Conservation (phyloP, 2,113 vertebrate species). For the Pyrgilauda ruficollis region DNA sequence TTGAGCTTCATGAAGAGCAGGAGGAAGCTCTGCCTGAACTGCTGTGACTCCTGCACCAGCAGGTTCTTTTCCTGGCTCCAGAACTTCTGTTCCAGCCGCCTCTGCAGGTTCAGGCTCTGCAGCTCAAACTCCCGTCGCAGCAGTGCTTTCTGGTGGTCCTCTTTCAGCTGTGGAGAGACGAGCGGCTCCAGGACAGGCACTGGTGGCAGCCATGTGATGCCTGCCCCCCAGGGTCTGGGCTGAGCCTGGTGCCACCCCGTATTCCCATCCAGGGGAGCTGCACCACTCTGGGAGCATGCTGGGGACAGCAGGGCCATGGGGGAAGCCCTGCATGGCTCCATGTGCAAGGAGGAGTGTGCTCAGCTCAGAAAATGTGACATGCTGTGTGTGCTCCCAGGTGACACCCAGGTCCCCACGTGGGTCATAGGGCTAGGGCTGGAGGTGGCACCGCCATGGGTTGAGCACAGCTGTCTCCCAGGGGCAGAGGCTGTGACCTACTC, state of each 20-base stretch:
- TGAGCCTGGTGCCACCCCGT: not conserved
- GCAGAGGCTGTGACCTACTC: not conserved
- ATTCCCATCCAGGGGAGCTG: not conserved
- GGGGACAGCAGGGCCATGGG: not conserved
- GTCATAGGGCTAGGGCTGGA: not conserved
- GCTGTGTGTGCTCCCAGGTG: not conserved
- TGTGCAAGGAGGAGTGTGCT: not conserved
- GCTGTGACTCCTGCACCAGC: conserved; percentile 92
- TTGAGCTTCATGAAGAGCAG: conserved; percentile 96
- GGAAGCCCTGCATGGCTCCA: not conserved
- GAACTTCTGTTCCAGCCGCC: conserved; percentile 91
- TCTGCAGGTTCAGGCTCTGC: conserved; percentile 92
- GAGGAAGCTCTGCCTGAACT: conserved; percentile 91
- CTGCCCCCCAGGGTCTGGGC: rapidly evolving
- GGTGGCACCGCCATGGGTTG: rapidly evolving
- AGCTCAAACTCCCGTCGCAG: conserved; percentile 91
- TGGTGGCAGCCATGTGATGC: rapidly evolving
- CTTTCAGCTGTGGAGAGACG: conserved; percentile 78
- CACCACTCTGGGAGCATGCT: rapidly evolving
- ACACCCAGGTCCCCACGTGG: rapidly evolving
- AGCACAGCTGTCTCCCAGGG: not conserved
- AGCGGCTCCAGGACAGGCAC: not conserved
- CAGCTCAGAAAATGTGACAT: not conserved
- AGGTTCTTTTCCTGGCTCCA: conserved; percentile 95
- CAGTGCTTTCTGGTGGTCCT: conserved; percentile 92